Percentiles rank a stretch among this genome's conserved stretches.
These are phyloP conservation scores for Lasioglossum figueresi DNA, from an alignment of 2,888 invertebrate genomes.

Conservation along the genomic window DNA sequence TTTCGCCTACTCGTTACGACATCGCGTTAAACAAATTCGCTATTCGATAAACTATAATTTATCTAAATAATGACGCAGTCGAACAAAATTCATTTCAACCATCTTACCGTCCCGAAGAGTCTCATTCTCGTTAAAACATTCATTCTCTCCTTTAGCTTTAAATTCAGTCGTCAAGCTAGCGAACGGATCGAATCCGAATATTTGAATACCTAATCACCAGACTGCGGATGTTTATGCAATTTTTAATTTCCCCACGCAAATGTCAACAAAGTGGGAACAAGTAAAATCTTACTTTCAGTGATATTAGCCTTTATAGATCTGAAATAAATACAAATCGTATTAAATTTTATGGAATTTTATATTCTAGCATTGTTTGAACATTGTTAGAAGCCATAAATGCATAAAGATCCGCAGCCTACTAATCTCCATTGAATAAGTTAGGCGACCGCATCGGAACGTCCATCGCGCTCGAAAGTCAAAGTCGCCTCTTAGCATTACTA, in stretches of 20 bases:
- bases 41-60: not conserved
- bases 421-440: not conserved
- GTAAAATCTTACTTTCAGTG: too few species aligned
- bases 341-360: too few species aligned
- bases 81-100: too few species aligned
- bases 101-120: not conserved
- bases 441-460: not conserved
- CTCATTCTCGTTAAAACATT: not conserved
- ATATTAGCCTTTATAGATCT: too few species aligned
- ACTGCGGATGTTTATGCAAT: too few species aligned
- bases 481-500: conserved; percentile 7
- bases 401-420: not conserved
- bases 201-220: not conserved
- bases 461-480: not conserved
- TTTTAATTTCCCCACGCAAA: too few species aligned
- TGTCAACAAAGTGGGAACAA: too few species aligned
- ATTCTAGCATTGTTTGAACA: too few species aligned
- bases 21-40: not conserved
- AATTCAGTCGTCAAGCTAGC: not conserved
- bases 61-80: too few species aligned
- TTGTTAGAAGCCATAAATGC: too few species aligned
- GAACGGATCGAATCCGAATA: not conserved
- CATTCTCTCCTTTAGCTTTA: not conserved
- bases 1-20: not conserved
- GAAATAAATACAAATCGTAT: too few species aligned